Evolutionary conservation across 2,888 invertebrate genomes (phyloP).

Genomic region (Helobdella robusta): DNA sequence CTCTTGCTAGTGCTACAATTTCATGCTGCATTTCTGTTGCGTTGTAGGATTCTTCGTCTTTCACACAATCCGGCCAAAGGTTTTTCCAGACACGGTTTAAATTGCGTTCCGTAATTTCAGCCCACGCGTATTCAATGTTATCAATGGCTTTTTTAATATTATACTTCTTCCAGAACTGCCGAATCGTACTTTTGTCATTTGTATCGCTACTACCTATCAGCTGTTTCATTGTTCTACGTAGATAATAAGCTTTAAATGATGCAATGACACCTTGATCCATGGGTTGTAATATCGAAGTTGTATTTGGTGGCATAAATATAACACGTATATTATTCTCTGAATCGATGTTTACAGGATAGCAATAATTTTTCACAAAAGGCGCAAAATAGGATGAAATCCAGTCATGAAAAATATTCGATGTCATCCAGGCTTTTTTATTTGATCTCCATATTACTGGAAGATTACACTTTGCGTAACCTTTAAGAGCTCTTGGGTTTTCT

Average conservation of each 20-base stretch:
- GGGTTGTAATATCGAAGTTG: neutral
- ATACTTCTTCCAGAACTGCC: neutral
- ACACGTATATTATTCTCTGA: neutral
- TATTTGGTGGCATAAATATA: neutral
- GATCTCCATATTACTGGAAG: slow-evolving; percentile 17
- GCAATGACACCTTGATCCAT: neutral
- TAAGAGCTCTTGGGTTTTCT: slow-evolving; percentile 14
- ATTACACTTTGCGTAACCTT: neutral
- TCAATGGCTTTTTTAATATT: neutral
- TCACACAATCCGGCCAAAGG: too few species aligned
- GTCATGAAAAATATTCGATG: slow-evolving; percentile 2
- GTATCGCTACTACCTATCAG: neutral
- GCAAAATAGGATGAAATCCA: slow-evolving; percentile 7
- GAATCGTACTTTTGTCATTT: neutral
- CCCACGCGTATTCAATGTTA: neutral
- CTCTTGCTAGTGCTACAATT: too few species aligned
- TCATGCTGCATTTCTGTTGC: too few species aligned
- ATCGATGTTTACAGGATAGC: too few species aligned
- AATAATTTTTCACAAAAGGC: slow-evolving; percentile 1
- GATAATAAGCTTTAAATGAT: slow-evolving; percentile 6
- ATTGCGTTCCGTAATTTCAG: neutral
- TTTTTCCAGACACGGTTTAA: too few species aligned
- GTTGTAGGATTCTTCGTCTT: too few species aligned
- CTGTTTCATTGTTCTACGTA: neutral
- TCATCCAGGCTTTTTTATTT: slow-evolving; percentile 9